A percentile compares a stretch with the other conserved stretches of the same genome.
Conservation (phyloP, 2,888 invertebrate species). For the Lasius fuliginosus region DNA sequence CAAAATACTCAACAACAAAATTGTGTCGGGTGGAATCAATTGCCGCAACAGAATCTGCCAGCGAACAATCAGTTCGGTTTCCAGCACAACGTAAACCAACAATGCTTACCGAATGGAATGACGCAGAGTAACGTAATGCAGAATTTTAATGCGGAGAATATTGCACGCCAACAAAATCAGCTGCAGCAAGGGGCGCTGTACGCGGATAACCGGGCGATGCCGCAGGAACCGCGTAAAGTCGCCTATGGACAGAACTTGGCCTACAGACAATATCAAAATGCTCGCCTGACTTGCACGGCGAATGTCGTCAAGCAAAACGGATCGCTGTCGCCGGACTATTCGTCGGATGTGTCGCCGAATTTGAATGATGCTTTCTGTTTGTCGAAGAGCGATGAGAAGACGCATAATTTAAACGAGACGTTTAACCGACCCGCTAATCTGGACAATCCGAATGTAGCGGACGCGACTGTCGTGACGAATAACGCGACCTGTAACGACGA, state of each 20-base stretch:
- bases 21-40: constrained; percentile 70
- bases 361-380: constrained; percentile 84
- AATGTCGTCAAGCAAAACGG: constrained; percentile 71
- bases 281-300: constrained; percentile 57
- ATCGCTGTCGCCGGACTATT: constrained; percentile 78
- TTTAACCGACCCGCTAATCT: constrained; percentile 71
- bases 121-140: constrained; percentile 68
- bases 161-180: constrained; percentile 79
- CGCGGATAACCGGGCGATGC: constrained; percentile 79
- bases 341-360: constrained; percentile 81
- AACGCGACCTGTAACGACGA: constrained; percentile 85
- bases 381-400: constrained; percentile 71
- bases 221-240: constrained; percentile 81
- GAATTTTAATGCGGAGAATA: constrained; percentile 75
- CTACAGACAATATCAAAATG: constrained; percentile 75
- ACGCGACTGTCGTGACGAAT: constrained; percentile 82
- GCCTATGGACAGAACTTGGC: constrained; percentile 77
- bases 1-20: constrained; percentile 78
- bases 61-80: constrained; percentile 59
- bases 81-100: constrained; percentile 67
- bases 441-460: constrained; percentile 71
- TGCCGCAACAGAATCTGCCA: constrained; percentile 63
- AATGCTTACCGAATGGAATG: constrained; percentile 48
- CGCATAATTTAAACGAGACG: constrained; percentile 81
- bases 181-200: constrained; percentile 74